phyloP scores from a whole-genome alignment of 30 jellyfish, hydroid and myxozoan species.

The Mastigias papua region DNA sequence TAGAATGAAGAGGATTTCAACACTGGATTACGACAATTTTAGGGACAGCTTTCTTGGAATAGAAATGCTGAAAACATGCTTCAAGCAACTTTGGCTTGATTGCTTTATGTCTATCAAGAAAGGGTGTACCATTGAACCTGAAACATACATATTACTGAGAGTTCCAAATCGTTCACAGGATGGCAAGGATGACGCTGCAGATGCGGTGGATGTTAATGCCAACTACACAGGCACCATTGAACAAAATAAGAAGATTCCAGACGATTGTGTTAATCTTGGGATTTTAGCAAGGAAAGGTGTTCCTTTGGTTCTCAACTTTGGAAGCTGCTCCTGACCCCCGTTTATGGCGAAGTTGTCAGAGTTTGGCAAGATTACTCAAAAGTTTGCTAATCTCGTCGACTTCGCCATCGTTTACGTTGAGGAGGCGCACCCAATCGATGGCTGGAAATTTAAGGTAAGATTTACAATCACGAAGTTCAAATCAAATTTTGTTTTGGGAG shows the following conservation, averaged over 20 bases:
- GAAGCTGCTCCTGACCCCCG: constrained; percentile 96
- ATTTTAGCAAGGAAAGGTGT: constrained; percentile 44
- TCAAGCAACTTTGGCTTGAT: constrained; percentile 42
- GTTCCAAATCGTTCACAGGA: background rate
- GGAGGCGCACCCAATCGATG: constrained; percentile 91
- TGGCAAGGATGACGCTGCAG: background rate
- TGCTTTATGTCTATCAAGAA: constrained; percentile 19
- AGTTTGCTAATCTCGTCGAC: constrained; percentile 78
- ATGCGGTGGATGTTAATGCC: background rate
- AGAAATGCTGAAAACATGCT: constrained; percentile 54
- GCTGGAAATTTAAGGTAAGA: constrained; percentile 87
- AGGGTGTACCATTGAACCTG: constrained; percentile 18
- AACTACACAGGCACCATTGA: background rate
- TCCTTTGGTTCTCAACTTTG: constrained; percentile 89
- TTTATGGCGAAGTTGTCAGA: constrained; percentile 81
- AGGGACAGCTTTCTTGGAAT: constrained; percentile 50
- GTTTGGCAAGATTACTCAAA: constrained; percentile 65
- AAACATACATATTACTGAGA: background rate
- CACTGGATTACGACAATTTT: constrained; percentile 38
- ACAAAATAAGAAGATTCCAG: background rate
- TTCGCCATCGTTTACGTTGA: constrained; percentile 84
- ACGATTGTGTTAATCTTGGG: constrained; percentile 17
- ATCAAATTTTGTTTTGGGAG: too few relatives aligned
- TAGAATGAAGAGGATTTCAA: constrained; percentile 19
- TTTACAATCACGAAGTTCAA: too few relatives aligned